Base-by-base conservation (phyloP, 2,888 invertebrate genomes). In the Cerceris ruficornis region DNA sequence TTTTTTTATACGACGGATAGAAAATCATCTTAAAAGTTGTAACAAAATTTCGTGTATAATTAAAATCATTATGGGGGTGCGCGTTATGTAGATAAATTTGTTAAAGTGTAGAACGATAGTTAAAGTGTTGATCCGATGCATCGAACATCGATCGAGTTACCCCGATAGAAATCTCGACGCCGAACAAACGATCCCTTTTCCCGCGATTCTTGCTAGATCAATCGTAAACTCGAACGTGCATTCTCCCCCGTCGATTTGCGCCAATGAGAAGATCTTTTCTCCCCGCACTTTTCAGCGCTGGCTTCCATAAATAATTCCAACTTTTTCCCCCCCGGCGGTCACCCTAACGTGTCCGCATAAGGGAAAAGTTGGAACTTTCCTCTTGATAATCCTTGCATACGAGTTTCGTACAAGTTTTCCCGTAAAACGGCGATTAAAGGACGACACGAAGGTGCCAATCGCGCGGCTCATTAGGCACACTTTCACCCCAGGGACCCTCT, bases 381-480 rank as follows among this genome's bases (percentile, higher is more conserved):
- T 80, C 80, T 70, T 70, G 80, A 75, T 70, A 80, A 80, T 80
- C 80, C 80, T 80, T 80, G 80, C 80, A 75, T 80, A 80, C 65
- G 70, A 79, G 80, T 80, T 80, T 80, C 80, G 80, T 80, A 80
- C 80, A 80, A 80, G 80, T 80, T 80, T 68, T 80, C 80, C 80
- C 80, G 80, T 80, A 59, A 80, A 80, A 80, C 64, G 80, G 71
- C 80, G 80, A 80, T 80, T 79, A 71, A 80, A 80, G 80, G 80
- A 80, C 75, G 80, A 79, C 62, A 79, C 80, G 80, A 80, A 80
- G 80, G 80, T 79, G 80, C 70, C 80, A 70, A 70, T 79, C 70
- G 75, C 71, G 79, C 79, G 80, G 80, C 80, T 80, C 80, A 80
- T 80, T 80, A 74, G 80, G 68, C 69, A 80, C 80, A 80, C 80